Percentiles rank a stretch among this genome's conserved stretches.
Conservation (phyloP, 2,113 vertebrate genomes). For the Bagarius yarrelli region DNA sequence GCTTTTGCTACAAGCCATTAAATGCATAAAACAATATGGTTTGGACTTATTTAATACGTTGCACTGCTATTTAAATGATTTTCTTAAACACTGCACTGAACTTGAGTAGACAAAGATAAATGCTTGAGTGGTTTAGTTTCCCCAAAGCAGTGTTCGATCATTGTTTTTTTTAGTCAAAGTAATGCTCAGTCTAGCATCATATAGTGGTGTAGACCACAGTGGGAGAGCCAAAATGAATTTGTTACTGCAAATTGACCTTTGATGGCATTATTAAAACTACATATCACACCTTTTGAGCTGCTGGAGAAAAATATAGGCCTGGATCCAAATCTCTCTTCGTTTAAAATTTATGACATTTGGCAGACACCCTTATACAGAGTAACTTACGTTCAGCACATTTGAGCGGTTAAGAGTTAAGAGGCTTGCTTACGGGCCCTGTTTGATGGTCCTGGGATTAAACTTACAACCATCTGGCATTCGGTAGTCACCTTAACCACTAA, state of each 20-base stretch:
- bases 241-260: conserved; percentile 10
- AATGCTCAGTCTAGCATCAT: background rate
- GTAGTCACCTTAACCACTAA: too few species aligned
- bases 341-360: background rate
- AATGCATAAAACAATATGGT: conserved; percentile 17
- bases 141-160: conserved; percentile 16
- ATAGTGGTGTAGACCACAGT: background rate
- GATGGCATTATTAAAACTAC: conserved; percentile 6
- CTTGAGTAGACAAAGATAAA: conserved; percentile 27
- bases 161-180: conserved; percentile 7
- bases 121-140: background rate
- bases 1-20: conserved; percentile 4
- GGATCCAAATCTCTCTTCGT: background rate
- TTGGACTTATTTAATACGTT: conserved; percentile 14
- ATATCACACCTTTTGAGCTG: background rate
- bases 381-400: too few species aligned
- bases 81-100: conserved; percentile 7
- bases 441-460: too few species aligned
- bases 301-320: conserved; percentile 1
- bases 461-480: too few species aligned
- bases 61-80: background rate
- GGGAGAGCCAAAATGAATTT: background rate
- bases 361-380: too few species aligned
- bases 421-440: too few species aligned
- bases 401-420: too few species aligned